phyloP scores from a whole-genome alignment of 1,140 invertebrate species.

The Drosophila lini region DNA sequence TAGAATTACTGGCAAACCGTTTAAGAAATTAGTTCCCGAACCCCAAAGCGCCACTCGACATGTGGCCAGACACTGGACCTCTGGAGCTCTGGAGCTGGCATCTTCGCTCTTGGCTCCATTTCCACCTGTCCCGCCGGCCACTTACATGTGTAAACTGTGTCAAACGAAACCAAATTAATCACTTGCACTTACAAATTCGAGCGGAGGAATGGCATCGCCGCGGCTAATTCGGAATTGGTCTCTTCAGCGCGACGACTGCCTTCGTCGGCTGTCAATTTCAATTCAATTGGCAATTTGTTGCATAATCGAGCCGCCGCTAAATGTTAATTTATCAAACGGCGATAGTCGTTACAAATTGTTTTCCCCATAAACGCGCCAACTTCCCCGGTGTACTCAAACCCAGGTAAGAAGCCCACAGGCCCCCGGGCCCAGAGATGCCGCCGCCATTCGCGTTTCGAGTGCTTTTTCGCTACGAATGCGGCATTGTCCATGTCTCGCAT shows the following conservation, averaged over 20 bases:
- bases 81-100: background rate
- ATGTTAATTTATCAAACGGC: constrained; percentile 79
- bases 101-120: constrained; percentile 1
- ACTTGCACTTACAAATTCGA: constrained; percentile 58
- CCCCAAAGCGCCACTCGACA: constrained; percentile 44
- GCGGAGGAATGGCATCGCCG: constrained; percentile 12
- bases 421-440: constrained; percentile 15
- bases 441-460: constrained; percentile 19
- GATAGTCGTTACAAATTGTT: constrained; percentile 81
- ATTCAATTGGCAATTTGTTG: constrained; percentile 81
- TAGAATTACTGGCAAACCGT: constrained; percentile 63
- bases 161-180: constrained; percentile 75
- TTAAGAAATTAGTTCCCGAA: constrained; percentile 67
- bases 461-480: constrained; percentile 24
- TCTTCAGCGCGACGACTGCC: constrained; percentile 39
- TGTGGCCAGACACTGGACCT: constrained; percentile 20
- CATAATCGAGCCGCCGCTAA: constrained; percentile 77
- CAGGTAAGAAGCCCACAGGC: constrained; percentile 17
- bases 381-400: constrained; percentile 18
- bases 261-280: constrained; percentile 72
- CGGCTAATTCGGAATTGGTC: constrained; percentile 34
- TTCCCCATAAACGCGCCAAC: constrained; percentile 60
- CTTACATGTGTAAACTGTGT: constrained; percentile 55
- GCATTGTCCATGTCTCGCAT: constrained; percentile 33
- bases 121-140: constrained; percentile 6